Evolutionary conservation across 2,888 invertebrate genomes (phyloP).

Genomic region (Polyommatus icarus): DNA sequence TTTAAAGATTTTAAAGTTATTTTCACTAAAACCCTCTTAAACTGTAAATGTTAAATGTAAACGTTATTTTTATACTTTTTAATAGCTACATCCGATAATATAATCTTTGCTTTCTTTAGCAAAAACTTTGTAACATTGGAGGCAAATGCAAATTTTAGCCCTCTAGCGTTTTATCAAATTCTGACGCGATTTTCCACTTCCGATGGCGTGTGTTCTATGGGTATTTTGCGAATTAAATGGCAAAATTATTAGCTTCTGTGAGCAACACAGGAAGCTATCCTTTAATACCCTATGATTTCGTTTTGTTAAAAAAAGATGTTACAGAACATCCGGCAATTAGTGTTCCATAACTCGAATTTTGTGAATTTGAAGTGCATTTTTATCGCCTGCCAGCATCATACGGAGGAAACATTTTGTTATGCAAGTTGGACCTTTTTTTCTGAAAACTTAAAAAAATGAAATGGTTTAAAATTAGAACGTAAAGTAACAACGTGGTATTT

Average conservation of each 20-base stretch:
- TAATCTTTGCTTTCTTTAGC: not conserved
- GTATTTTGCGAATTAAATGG: slow-evolving; percentile 7
- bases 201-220: slow-evolving; percentile 25
- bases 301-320: not conserved
- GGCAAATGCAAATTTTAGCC: slow-evolving; percentile 4
- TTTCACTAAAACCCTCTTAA: too few species aligned
- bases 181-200: not conserved
- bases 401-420: not conserved
- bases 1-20: too few species aligned
- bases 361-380: not conserved
- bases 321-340: slow-evolving; percentile 33
- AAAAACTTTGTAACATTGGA: not conserved
- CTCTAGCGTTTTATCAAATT: not conserved
- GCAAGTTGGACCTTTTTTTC: not conserved
- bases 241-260: not conserved
- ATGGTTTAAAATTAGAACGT: not conserved
- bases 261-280: slow-evolving; percentile 10
- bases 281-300: not conserved
- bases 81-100: not conserved
- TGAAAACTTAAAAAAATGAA: not conserved
- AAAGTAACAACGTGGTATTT: not conserved
- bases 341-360: slow-evolving; percentile 41
- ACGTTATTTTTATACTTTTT: not conserved
- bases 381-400: not conserved
- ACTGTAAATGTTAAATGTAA: not conserved